Evolutionary conservation across 2,888 invertebrate species (phyloP).

Genomic region (Tanaodytes sp.): DNA sequence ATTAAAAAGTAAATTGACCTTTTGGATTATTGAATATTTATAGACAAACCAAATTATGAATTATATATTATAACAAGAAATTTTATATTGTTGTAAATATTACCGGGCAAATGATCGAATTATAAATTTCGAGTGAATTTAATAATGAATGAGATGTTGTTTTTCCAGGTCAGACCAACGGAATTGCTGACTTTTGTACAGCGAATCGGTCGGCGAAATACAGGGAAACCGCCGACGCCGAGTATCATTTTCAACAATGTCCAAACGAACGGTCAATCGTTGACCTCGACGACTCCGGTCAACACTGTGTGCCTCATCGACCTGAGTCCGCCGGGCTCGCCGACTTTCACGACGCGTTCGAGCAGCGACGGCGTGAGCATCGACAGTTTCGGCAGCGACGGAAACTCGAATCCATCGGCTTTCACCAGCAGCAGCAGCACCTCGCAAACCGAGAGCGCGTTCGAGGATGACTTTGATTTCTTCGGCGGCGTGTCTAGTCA

Average conservation of each 20-base stretch:
- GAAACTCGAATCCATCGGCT: conserved; percentile 77
- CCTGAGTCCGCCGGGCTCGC: conserved; percentile 84
- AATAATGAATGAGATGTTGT: no score
- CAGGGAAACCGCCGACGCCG: background rate
- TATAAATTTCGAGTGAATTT: no score
- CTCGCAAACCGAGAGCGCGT: conserved; percentile 84
- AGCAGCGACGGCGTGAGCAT: conserved; percentile 84
- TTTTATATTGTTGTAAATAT: no score
- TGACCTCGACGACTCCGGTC: conserved; percentile 35
- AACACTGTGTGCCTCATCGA: conserved; percentile 77
- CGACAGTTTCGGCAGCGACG: conserved; percentile 84
- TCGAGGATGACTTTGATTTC: conserved; percentile 87
- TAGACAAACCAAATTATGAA: no score
- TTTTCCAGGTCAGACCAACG: conserved; percentile 65
- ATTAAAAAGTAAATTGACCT: no score
- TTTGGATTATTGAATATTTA: no score
- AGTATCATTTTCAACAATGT: conserved; percentile 36
- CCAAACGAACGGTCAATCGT: conserved; percentile 33
- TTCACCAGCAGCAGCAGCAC: conserved; percentile 77
- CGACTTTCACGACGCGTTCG: conserved; percentile 82
- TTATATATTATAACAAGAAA: no score
- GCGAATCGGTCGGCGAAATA: conserved; percentile 41
- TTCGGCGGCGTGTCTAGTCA: conserved; percentile 76
- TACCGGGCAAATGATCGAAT: no score
- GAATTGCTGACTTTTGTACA: conserved; percentile 66